A percentile compares a stretch with the other conserved stretches of the same genome.
Evolutionary conservation across 2,888 invertebrate species (phyloP).

Genomic region (Malacosoma neustria): DNA sequence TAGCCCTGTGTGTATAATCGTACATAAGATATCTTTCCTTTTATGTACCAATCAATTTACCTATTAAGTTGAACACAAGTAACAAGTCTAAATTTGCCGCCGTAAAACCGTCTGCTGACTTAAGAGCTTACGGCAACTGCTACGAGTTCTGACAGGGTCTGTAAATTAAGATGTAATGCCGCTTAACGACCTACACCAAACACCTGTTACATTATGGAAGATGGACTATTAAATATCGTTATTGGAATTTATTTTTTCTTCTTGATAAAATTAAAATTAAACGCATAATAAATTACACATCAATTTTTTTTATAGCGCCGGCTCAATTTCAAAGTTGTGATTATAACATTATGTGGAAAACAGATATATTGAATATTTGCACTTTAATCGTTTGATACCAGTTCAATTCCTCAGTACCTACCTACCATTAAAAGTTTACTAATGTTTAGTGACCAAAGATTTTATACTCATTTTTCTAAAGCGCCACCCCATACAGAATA

Average conservation of each 20-base stretch:
- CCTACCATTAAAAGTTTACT: too few species aligned
- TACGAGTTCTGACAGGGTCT: neutral
- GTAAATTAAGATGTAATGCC: neutral
- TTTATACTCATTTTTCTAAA: neutral
- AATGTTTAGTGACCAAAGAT: too few species aligned
- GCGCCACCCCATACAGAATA: neutral
- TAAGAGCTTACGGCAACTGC: neutral
- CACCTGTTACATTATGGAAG: neutral
- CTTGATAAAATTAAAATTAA: too few species aligned
- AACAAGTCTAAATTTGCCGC: neutral
- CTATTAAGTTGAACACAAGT: neutral
- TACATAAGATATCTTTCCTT: slow-evolving; percentile 11
- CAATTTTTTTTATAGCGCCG: too few species aligned
- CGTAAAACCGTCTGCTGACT: neutral
- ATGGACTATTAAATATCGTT: neutral
- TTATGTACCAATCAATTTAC: slow-evolving; percentile 2
- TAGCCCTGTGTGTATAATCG: too few species aligned
- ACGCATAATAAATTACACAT: too few species aligned
- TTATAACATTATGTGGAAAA: too few species aligned
- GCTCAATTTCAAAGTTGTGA: too few species aligned
- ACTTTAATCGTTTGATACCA: too few species aligned
- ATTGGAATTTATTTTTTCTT: too few species aligned
- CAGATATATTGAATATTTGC: too few species aligned
- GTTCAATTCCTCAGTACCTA: too few species aligned
- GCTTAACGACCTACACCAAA: neutral